phyloP scores from a whole-genome alignment of 92 coral and sea anemone genomes.

The Bergia puertoricense region DNA sequence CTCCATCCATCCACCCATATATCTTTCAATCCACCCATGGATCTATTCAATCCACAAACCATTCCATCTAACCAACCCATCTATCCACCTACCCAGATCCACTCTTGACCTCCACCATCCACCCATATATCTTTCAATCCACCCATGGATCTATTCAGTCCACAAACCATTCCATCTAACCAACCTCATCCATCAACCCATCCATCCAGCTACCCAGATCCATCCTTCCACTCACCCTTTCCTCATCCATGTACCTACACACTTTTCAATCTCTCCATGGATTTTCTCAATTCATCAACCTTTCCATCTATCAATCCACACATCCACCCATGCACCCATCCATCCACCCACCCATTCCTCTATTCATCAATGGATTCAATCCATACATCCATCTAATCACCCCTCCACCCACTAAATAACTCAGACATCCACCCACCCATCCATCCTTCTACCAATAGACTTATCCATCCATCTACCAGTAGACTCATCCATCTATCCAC shows the following conservation, averaged over 20 bases:
- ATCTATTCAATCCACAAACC: too few species aligned
- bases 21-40: too few species aligned
- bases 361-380: too few species aligned
- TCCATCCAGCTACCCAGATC: neutral
- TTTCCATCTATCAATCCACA: neutral
- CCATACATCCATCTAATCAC: too few species aligned
- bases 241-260: neutral
- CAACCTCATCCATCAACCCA: neutral
- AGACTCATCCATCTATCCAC: neutral
- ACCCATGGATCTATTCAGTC: too few species aligned
- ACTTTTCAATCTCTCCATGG: neutral
- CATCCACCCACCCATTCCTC: neutral
- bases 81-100: too few species aligned
- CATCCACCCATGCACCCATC: neutral
- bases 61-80: too few species aligned
- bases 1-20: too few species aligned
- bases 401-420: too few species aligned
- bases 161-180: too few species aligned
- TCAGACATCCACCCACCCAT: neutral
- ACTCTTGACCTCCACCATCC: too few species aligned
- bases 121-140: too few species aligned
- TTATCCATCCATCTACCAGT: neutral
- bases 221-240: neutral
- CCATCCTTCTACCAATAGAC: neutral
- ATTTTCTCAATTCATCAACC: neutral